phyloP scores from a whole-genome alignment of 1,140 invertebrate species.

The Calephelis virginiensis region DNA sequence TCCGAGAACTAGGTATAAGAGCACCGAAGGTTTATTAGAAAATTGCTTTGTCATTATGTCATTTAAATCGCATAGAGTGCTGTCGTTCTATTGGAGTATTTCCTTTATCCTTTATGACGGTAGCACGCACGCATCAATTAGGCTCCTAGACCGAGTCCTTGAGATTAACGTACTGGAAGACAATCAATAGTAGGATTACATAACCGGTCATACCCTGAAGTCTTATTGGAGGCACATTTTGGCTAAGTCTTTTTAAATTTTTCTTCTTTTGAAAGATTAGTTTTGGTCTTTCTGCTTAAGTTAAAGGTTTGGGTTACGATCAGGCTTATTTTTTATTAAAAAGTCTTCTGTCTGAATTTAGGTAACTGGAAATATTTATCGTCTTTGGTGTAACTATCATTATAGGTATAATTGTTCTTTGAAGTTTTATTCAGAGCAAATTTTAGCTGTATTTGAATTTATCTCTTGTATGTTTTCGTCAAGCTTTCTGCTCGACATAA shows the following conservation, averaged over 20 bases:
- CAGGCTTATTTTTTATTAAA: too few species aligned
- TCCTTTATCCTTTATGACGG: constrained; percentile 77
- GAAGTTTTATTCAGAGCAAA: too few species aligned
- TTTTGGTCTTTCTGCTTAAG: neutral
- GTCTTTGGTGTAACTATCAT: too few species aligned
- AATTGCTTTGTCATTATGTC: constrained; percentile 78
- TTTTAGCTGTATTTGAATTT: too few species aligned
- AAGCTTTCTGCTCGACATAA: too few species aligned
- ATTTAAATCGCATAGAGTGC: constrained; percentile 78
- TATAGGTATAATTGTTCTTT: too few species aligned
- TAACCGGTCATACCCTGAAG: neutral
- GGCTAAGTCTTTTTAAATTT: neutral
- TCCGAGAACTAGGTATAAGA: constrained; percentile 63
- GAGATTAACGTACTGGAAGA: constrained; percentile 31
- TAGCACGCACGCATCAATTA: constrained; percentile 73
- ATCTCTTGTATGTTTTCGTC: too few species aligned
- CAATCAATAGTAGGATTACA: constrained; percentile 9
- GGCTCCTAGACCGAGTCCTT: constrained; percentile 57
- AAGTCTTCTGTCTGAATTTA: too few species aligned
- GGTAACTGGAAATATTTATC: too few species aligned
- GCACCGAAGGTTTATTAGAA: constrained; percentile 77
- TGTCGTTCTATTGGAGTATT: constrained; percentile 76
- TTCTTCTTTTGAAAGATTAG: neutral
- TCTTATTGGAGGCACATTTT: neutral
- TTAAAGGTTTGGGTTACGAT: too few species aligned